Conservation (phyloP, 92 coral and sea anemone species). For the Galaxea fascicularis region DNA sequence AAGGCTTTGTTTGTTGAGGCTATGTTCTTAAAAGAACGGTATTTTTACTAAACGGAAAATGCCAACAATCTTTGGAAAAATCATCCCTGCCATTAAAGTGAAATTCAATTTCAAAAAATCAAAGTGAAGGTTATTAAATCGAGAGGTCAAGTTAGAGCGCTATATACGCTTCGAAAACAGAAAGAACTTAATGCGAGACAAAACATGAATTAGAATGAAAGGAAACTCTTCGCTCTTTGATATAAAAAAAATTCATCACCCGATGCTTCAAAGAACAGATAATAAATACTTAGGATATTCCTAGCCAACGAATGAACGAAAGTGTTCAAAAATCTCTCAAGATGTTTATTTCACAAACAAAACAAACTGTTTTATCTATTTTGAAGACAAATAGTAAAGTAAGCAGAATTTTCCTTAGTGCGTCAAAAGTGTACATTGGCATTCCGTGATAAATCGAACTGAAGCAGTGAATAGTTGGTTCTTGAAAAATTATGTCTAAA, state of each 20-base stretch:
- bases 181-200: background rate
- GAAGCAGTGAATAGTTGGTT: background rate
- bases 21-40: slow-evolving; percentile 7
- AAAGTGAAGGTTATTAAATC: background rate
- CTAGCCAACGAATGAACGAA: background rate
- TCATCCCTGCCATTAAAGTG: background rate
- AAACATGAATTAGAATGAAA: too few relatives aligned
- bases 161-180: background rate
- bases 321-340: slow-evolving; percentile 22
- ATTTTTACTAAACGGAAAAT: background rate
- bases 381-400: too few relatives aligned
- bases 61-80: background rate
- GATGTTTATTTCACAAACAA: slow-evolving; percentile 27
- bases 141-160: background rate
- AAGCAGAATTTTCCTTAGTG: too few relatives aligned
- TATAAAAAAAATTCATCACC: background rate
- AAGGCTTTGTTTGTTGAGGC: background rate
- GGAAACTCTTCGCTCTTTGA: too few relatives aligned
- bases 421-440: too few relatives aligned
- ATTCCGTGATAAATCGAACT: background rate
- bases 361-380: background rate
- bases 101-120: background rate
- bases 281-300: background rate
- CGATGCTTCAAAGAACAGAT: background rate
- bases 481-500: background rate